A percentile compares a stretch with the other conserved stretches of the same genome.
phyloP scores from a whole-genome alignment of 2,797 vertebrate species.

The Prunella strophiata region DNA sequence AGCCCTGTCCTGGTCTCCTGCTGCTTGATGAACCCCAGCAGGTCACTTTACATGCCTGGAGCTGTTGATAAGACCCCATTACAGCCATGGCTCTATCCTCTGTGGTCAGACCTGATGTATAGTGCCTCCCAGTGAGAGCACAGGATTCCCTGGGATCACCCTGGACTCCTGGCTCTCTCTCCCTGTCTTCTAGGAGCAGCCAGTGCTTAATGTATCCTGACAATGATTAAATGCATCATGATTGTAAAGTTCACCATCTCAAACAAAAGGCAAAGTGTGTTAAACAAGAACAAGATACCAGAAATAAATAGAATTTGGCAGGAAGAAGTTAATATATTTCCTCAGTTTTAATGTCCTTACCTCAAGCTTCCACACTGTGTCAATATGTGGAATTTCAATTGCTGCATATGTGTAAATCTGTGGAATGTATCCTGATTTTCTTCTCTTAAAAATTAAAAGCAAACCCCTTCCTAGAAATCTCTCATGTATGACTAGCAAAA shows the following conservation, averaged over 20 bases:
- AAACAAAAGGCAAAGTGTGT: neutral
- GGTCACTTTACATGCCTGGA: neutral
- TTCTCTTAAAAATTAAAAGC: neutral
- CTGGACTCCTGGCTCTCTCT: neutral
- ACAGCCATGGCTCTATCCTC: fast-evolving
- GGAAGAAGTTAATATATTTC: neutral
- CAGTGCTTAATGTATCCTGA: neutral
- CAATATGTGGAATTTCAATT: neutral
- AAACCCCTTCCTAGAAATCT: neutral
- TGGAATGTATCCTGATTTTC: neutral
- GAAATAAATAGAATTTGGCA: neutral
- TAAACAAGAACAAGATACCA: neutral
- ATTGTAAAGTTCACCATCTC: neutral
- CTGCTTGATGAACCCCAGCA: neutral
- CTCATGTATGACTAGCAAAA: neutral
- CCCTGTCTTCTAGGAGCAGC: neutral
- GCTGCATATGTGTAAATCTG: neutral
- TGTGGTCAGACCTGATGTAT: neutral
- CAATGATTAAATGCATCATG: neutral
- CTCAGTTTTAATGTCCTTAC: neutral
- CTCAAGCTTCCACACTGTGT: neutral
- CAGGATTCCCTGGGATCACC: neutral
- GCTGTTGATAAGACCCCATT: fast-evolving
- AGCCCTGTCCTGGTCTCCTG: neutral
- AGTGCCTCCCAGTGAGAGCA: neutral